Evolutionary conservation across 92 coral and sea anemone genomes (phyloP).

Genomic region (Palythoa grandis): DNA sequence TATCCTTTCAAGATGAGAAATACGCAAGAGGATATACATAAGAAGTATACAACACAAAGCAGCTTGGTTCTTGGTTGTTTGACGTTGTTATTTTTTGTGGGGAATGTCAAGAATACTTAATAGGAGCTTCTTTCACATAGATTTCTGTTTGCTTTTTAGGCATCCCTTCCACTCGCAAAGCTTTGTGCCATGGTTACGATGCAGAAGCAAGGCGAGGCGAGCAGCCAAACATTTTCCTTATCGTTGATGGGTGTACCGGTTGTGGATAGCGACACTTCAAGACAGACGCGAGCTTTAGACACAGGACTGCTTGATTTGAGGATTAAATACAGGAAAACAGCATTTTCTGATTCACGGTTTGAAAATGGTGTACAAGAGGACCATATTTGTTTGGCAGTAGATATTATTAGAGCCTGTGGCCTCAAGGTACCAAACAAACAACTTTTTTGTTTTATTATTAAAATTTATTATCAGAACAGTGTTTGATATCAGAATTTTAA

Average conservation of each 20-base stretch:
- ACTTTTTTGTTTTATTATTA: neutral
- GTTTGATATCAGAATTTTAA: no score
- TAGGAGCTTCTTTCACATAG: no score
- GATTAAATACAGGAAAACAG: slow-evolving; percentile 77
- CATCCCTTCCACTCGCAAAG: slow-evolving; percentile 89
- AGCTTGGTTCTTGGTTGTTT: neutral
- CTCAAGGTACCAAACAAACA: slow-evolving; percentile 72
- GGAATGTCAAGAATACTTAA: no score
- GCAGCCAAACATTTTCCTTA: slow-evolving; percentile 87
- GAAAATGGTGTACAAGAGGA: slow-evolving; percentile 45
- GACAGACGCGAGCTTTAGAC: slow-evolving; percentile 56
- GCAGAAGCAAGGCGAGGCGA: slow-evolving; percentile 88
- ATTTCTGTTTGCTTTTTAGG: slow-evolving; percentile 51
- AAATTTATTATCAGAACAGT: neutral
- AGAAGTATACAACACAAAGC: neutral
- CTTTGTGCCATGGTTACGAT: slow-evolving; percentile 98
- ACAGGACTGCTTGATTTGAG: slow-evolving; percentile 84
- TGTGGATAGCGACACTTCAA: slow-evolving; percentile 54
- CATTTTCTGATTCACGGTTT: neutral
- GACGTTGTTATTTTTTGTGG: no score
- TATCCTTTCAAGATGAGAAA: no score
- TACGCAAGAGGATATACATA: no score
- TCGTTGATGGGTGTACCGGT: slow-evolving; percentile 81
- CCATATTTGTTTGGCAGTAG: slow-evolving; percentile 81
- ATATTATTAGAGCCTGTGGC: slow-evolving; percentile 88